Conservation (phyloP, 64 coral and sea anemone genomes). For the Pachyseris speciosa region DNA sequence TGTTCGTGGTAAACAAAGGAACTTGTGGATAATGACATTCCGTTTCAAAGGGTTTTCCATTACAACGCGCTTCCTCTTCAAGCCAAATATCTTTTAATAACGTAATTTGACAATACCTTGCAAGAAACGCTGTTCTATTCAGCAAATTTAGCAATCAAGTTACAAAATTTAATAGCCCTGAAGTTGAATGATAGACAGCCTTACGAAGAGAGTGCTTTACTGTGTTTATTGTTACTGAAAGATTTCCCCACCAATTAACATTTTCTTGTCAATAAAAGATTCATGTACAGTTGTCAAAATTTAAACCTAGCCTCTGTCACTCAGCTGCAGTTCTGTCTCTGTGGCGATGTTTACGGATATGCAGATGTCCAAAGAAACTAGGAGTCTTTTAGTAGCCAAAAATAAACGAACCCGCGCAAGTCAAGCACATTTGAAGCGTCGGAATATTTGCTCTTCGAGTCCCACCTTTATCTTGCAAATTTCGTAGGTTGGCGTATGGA, state of each 20-base stretch:
- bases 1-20: slow-evolving; percentile 37
- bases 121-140: neutral
- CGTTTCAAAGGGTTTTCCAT: slow-evolving; percentile 38
- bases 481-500: slow-evolving; percentile 5
- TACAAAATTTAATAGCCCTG: neutral
- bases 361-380: slow-evolving; percentile 32
- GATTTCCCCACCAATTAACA: slow-evolving; percentile 44
- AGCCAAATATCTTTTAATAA: slow-evolving; percentile 9
- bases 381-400: neutral
- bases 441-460: slow-evolving; percentile 12
- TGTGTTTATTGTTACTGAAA: neutral
- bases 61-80: neutral
- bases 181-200: neutral
- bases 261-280: slow-evolving; percentile 33
- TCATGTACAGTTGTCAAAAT: slow-evolving; percentile 27
- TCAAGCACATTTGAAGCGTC: neutral
- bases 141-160: neutral
- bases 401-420: neutral
- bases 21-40: slow-evolving; percentile 15
- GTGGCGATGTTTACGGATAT: slow-evolving; percentile 3
- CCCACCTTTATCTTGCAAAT: slow-evolving; percentile 24
- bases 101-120: neutral
- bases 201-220: too few species aligned
- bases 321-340: neutral
- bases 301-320: neutral